A percentile compares a stretch with the other conserved stretches of the same genome.
These are phyloP conservation scores for Drosophila ezoana DNA, from an alignment of 2,888 invertebrate species.

Conservation along the genomic window DNA sequence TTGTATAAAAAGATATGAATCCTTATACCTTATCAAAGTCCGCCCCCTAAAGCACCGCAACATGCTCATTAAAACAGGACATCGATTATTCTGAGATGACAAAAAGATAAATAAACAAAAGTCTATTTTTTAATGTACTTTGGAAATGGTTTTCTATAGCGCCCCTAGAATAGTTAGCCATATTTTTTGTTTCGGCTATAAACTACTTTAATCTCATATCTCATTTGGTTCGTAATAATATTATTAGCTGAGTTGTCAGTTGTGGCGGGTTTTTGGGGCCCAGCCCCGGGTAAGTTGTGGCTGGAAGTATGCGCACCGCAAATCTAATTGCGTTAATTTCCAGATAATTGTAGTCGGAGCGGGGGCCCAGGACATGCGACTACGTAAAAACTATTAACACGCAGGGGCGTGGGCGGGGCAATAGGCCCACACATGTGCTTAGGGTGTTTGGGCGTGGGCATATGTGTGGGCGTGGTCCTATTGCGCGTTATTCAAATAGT, in stretches of 20 bases:
- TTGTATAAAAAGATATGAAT: no score
- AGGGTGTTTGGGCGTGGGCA: background rate
- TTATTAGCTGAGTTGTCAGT: constrained; percentile 25
- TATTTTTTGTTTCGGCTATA: background rate
- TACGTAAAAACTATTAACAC: constrained; percentile 72
- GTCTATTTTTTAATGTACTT: no score
- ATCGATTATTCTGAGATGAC: no score
- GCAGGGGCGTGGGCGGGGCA: constrained; percentile 25
- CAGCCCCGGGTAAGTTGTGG: constrained; percentile 1
- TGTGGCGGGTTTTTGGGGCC: constrained; percentile 11
- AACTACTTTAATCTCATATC: constrained; percentile 14
- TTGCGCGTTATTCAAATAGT: constrained; percentile 77
- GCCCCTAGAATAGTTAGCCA: background rate
- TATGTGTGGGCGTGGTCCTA: constrained; percentile 26
- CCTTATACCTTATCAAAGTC: no score
- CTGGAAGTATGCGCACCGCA: constrained; percentile 36
- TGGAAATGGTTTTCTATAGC: no score
- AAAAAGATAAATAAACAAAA: no score
- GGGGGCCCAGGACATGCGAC: constrained; percentile 57
- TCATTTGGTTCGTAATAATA: constrained; percentile 26
- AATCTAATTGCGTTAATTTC: constrained; percentile 78
- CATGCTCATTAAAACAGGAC: no score
- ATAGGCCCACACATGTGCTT: constrained; percentile 26
- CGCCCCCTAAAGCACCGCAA: no score
- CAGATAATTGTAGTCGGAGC: constrained; percentile 66